Conservation (phyloP, 1,140 invertebrate genomes). For the Nasonia giraulti region DNA sequence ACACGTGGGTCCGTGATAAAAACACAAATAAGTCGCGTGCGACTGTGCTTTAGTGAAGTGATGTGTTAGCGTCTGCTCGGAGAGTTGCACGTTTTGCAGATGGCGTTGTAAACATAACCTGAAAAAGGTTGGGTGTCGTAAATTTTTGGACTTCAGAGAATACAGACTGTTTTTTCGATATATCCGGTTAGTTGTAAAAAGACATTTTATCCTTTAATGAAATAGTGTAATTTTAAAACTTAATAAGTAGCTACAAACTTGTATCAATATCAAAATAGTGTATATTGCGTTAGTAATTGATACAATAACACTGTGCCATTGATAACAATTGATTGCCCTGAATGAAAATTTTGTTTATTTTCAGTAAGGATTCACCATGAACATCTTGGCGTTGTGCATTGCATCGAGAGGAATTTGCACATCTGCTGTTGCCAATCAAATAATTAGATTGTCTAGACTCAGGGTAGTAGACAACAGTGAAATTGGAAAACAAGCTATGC, state of each 20-base stretch:
- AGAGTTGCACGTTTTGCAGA: neutral
- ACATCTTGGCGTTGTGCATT: slow-evolving; percentile 45
- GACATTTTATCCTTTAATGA: neutral
- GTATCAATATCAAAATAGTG: too few relatives aligned
- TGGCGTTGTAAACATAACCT: slow-evolving; percentile 11
- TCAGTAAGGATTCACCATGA: slow-evolving; percentile 29
- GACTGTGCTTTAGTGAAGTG: too few relatives aligned
- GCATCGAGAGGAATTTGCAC: slow-evolving; percentile 75
- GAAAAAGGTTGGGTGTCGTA: neutral
- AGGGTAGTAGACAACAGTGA: slow-evolving; percentile 97
- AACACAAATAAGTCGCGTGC: neutral
- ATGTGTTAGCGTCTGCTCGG: too few relatives aligned
- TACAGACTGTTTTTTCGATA: neutral
- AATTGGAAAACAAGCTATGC: slow-evolving; percentile 94
- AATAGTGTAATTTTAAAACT: neutral
- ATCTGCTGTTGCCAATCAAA: slow-evolving; percentile 77
- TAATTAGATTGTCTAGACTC: slow-evolving; percentile 83
- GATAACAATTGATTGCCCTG: neutral
- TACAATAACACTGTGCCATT: too few relatives aligned
- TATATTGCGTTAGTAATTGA: too few relatives aligned
- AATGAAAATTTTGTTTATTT: slow-evolving; percentile 3
- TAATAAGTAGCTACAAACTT: too few relatives aligned
- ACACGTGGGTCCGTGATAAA: neutral
- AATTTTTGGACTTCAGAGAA: neutral
- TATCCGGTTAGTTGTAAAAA: neutral